Base-by-base conservation (phyloP, 2,888 invertebrate genomes). In the Proisotoma minuta region DNA sequence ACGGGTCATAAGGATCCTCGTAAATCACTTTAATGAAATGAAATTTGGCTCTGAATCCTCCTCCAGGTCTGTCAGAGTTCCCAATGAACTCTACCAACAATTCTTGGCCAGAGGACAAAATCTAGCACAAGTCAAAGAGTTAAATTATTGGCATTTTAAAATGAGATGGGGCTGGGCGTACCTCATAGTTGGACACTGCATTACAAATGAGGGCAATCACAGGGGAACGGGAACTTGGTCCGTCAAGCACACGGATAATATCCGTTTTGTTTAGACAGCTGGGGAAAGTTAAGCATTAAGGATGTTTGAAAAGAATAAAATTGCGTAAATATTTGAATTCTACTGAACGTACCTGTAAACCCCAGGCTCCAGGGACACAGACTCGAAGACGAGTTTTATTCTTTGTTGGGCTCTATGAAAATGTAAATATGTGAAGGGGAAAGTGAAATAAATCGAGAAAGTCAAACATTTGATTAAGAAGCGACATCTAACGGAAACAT, bases 231-330 rank as follows among this genome's bases (percentile, higher is more conserved):
- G 86, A 81, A 74, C 86, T 86, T 76, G 84, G 84, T 23, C 91
- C 90, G 77, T 92, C 92, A 79, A 89, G 88, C 64, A 91, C 87
- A 75, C 88, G 88, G 77, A 92, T 86, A 76, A 91, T 85, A 79
- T 92, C 91, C 53, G 88, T 87, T 67, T 88, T 84, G 75, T 87
- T 86, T 74, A 89, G 82, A 78, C 89, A 89, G 79, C 90, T 90
- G 84, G 63, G 83, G 84, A 76, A 75, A 59, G 20, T 28, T 39
- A 43, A 52, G 5, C 8, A 34, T 34, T 34, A 59, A 29, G 2
- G 43, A 51, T 58, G 26, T 39, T 43, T 22, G 51, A 48, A 52
- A 48, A 28, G 43, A 26, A 43, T 20, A 29, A 15, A 22, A 18
- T 39, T 39, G 24, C 39, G 28, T 59, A 18, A 24, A 27, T 15